Conservation (phyloP, 2,888 invertebrate species). For the Pristionchus arcanus region DNA sequence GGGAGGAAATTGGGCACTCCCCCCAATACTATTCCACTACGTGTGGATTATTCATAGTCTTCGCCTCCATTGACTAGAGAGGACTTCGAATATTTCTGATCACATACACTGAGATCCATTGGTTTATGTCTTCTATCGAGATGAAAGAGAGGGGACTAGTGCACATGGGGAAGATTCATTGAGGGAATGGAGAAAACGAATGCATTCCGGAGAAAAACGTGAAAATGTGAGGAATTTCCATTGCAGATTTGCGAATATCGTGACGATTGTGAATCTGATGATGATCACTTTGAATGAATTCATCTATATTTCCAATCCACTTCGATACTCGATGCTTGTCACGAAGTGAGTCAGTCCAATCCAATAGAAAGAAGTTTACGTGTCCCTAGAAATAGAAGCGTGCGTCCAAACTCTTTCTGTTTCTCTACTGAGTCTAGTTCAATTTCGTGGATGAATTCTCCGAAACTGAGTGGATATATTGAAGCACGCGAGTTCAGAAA, state of each 20-base stretch:
- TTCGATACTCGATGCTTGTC: conserved; percentile 67
- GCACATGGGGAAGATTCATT: background rate
- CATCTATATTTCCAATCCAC: conserved; percentile 70
- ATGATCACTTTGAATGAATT: conserved; percentile 74
- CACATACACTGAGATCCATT: background rate
- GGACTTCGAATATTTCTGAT: background rate
- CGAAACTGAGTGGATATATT: background rate
- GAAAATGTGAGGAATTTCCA: background rate
- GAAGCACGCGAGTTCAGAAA: background rate
- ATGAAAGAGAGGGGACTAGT: background rate
- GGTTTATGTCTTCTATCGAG: conserved; percentile 5
- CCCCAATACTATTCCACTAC: background rate
- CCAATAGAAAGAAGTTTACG: background rate
- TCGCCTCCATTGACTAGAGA: background rate
- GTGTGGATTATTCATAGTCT: background rate
- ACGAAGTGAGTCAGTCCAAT: conserved; percentile 58
- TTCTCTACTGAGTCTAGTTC: background rate
- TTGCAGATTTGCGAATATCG: conserved; percentile 63
- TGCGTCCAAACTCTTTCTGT: background rate
- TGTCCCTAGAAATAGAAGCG: background rate
- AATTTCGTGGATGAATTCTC: conserved; percentile 5
- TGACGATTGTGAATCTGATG: conserved; percentile 73
- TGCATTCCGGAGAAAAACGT: background rate
- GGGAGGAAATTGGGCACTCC: conserved; percentile 3
- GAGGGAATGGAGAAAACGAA: background rate